Percentiles rank a stretch among this genome's conserved stretches.
These are phyloP conservation scores for Leptestheria dahalacensis DNA, from an alignment of 1,140 invertebrate species.

Conservation along the genomic window DNA sequence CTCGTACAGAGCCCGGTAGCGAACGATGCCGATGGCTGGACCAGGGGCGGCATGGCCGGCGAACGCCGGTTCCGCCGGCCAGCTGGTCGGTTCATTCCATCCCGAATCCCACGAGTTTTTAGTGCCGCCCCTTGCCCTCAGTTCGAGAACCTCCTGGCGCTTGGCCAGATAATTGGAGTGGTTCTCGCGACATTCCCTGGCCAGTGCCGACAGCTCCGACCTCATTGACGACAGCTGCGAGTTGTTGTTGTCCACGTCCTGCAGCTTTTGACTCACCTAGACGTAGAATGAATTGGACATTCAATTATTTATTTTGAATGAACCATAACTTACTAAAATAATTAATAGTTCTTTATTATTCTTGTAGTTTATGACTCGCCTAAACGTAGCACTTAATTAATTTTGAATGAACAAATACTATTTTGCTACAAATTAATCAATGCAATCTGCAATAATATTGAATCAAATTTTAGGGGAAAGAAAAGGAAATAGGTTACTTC, in stretches of 20 bases:
- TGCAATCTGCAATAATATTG: neutral
- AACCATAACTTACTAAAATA: neutral
- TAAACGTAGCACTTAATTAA: neutral
- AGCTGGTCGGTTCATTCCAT: slow-evolving; percentile 14
- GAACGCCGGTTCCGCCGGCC: slow-evolving; percentile 2
- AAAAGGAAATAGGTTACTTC: slow-evolving; percentile 31
- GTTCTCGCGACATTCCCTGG: slow-evolving; percentile 40
- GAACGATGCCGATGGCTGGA: slow-evolving; percentile 32
- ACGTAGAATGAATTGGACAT: neutral
- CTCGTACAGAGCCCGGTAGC: slow-evolving; percentile 82
- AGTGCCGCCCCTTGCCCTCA: slow-evolving; percentile 3
- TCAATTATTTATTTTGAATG: neutral
- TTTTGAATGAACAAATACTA: no score
- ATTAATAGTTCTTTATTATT: neutral
- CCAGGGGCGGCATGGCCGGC: neutral
- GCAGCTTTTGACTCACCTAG: slow-evolving; percentile 20
- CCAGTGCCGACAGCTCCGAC: slow-evolving; percentile 37
- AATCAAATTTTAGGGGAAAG: neutral
- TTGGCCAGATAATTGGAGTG: slow-evolving; percentile 43
- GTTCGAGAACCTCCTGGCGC: slow-evolving; percentile 29
- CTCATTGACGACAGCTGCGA: slow-evolving; percentile 53
- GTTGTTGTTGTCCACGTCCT: slow-evolving; percentile 51
- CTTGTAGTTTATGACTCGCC: neutral
- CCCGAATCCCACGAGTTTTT: slow-evolving; percentile 4
- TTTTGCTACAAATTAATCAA: neutral